These are phyloP conservation scores for Vireo griseus DNA, from an alignment of 2,797 vertebrate genomes.

Conservation along the genomic window DNA sequence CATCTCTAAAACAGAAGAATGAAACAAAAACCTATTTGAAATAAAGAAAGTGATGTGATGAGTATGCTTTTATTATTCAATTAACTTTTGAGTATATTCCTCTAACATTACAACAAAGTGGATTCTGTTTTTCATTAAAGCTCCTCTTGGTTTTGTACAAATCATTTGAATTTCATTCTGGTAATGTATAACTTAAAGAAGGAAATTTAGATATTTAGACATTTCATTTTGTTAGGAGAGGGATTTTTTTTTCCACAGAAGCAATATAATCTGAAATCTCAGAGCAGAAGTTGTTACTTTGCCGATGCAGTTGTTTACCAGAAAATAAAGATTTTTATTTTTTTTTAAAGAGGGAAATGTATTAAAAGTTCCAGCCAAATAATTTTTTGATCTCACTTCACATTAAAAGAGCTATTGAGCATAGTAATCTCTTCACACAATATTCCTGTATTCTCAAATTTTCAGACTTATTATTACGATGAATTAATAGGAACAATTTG, in stretches of 20 bases:
- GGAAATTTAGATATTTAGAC: neutral
- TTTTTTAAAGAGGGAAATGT: neutral
- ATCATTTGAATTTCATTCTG: neutral
- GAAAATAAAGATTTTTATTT: neutral
- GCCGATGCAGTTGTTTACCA: neutral
- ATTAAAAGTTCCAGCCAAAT: neutral
- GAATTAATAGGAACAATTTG: neutral
- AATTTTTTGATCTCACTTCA: neutral
- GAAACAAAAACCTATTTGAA: neutral
- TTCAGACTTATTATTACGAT: neutral
- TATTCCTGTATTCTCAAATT: neutral
- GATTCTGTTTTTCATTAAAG: neutral
- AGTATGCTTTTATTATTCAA: neutral
- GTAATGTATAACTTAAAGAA: neutral
- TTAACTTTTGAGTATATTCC: neutral
- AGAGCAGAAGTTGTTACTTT: neutral
- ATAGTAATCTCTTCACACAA: neutral
- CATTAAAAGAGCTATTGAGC: neutral
- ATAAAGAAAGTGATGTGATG: neutral
- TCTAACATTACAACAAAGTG: neutral
- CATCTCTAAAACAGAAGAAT: neutral
- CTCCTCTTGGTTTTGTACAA: neutral
- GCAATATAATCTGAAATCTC: neutral
- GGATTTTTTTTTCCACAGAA: rapidly evolving
- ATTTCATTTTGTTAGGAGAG: neutral